phyloP scores from a whole-genome alignment of 2,113 vertebrate species.

The Pholis gunnellus region DNA sequence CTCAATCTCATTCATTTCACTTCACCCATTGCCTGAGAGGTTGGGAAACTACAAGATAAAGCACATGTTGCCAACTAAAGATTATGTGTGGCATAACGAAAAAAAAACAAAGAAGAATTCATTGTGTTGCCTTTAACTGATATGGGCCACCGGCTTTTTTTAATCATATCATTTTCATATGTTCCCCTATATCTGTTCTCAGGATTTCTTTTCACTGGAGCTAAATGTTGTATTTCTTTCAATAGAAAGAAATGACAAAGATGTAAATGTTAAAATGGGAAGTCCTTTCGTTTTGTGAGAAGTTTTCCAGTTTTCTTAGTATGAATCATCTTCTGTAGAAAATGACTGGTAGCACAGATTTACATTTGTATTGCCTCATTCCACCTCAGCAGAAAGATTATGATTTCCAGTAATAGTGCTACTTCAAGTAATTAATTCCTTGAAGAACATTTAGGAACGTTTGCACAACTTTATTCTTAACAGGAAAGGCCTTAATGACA shows the following conservation, averaged over 20 bases:
- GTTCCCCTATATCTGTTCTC: not conserved
- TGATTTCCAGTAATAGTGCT: not conserved
- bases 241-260: not conserved
- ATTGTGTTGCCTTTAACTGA: constrained; percentile 10
- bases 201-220: not conserved
- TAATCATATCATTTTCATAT: constrained; percentile 17
- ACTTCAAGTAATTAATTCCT: not conserved
- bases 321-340: not conserved
- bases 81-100: not conserved
- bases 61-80: constrained; percentile 54
- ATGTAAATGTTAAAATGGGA: not conserved
- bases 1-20: constrained; percentile 54
- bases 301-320: not conserved
- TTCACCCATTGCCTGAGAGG: constrained; percentile 20
- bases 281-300: not conserved
- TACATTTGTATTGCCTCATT: not conserved
- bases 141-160: not conserved
- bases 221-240: not conserved
- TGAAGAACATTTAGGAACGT: not conserved
- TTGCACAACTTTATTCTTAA: not conserved
- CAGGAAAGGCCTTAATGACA: not conserved
- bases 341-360: not conserved
- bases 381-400: not conserved
- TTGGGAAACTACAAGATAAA: constrained; percentile 71
- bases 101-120: not conserved